Conservation (phyloP, 2,888 invertebrate genomes). For the Leptopterna dolabrata region DNA sequence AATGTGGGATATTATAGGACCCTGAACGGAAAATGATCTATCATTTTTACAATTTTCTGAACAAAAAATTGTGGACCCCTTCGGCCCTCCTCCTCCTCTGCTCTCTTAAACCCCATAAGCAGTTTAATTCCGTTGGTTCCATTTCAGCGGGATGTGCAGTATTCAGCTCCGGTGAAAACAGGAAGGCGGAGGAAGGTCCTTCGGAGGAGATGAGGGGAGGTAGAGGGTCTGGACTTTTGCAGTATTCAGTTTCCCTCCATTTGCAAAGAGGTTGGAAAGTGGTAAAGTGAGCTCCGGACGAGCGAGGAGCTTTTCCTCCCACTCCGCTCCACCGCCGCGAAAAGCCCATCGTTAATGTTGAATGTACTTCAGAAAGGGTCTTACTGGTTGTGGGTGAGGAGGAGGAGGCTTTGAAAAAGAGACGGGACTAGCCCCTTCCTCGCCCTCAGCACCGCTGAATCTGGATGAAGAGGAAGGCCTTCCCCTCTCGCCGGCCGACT, state of each 20-base stretch:
- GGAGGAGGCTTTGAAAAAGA: conserved; percentile 29
- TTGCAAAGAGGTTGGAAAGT: conserved; percentile 13
- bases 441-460: neutral
- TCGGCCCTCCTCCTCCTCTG: neutral
- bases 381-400: neutral
- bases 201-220: neutral
- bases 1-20: too few relatives aligned
- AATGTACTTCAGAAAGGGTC: conserved; percentile 36
- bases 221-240: neutral
- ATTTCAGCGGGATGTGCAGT: conserved; percentile 34
- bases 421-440: neutral
- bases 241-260: conserved; percentile 41
- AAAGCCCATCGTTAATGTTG: conserved; percentile 47
- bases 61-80: too few relatives aligned
- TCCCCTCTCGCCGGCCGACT: neutral
- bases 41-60: too few relatives aligned
- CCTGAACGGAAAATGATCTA: too few relatives aligned
- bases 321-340: neutral
- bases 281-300: conserved; percentile 4
- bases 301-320: neutral
- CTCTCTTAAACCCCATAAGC: neutral
- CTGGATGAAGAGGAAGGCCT: neutral
- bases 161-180: neutral
- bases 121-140: conserved; percentile 38
- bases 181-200: neutral